Conservation (phyloP, 2,888 invertebrate genomes). For the Macaria liturata region DNA sequence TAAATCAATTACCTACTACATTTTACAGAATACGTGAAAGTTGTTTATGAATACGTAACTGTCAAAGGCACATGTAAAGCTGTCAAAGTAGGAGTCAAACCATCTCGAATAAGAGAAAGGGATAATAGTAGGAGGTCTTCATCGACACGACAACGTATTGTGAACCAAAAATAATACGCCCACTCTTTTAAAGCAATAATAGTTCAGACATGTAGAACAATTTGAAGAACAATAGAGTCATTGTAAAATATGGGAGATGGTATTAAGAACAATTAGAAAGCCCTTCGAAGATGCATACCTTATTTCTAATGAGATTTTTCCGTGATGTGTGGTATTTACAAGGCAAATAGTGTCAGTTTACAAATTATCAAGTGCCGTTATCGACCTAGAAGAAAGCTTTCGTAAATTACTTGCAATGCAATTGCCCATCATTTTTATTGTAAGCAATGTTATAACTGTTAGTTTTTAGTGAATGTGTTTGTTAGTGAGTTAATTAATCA, state of each 20-base stretch:
- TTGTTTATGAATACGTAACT: conserved; percentile 15
- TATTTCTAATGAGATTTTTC: conserved; percentile 54
- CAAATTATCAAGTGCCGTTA: conserved; percentile 37
- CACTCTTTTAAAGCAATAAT: conserved; percentile 34
- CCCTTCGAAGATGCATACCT: conserved; percentile 45
- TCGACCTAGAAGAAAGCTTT: conserved; percentile 25
- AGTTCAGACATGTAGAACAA: conserved; percentile 31
- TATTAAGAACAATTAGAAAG: conserved; percentile 57
- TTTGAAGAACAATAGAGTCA: conserved; percentile 39
- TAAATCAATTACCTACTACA: too few relatives aligned
- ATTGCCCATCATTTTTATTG: conserved; percentile 3
- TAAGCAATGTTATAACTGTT: too few relatives aligned
- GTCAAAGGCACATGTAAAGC: conserved; percentile 17
- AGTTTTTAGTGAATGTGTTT: too few relatives aligned
- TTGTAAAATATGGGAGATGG: conserved; percentile 39
- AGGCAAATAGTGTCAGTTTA: conserved; percentile 41
- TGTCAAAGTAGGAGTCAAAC: conserved; percentile 17
- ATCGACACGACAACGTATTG: conserved; percentile 32
- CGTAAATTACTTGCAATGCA: conserved; percentile 9
- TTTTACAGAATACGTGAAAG: not conserved
- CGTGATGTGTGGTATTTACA: conserved; percentile 51
- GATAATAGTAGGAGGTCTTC: conserved; percentile 34
- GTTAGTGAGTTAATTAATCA: too few relatives aligned
- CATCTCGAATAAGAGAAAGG: conserved; percentile 24
- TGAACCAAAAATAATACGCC: conserved; percentile 36